Evolutionary conservation across 2,113 vertebrate species (phyloP).

Genomic region (Eira barbara): DNA sequence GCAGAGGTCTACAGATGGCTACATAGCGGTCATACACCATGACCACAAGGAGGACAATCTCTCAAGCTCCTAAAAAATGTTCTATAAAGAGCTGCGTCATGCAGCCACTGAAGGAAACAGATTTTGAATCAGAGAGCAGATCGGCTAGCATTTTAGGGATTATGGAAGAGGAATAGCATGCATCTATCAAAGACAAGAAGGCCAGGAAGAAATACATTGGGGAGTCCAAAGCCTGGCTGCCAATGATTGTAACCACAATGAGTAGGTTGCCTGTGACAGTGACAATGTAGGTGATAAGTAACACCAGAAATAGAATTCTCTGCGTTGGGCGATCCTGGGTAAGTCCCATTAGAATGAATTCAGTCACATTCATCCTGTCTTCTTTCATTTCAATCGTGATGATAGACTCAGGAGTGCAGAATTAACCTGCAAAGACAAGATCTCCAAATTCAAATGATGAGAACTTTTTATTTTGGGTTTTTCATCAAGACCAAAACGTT

Average conservation of each 20-base stretch:
- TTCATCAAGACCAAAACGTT: not conserved
- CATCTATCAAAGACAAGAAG: conserved; percentile 43
- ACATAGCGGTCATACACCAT: conserved; percentile 57
- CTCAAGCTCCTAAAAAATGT: conserved; percentile 2
- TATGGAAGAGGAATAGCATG: conserved; percentile 22
- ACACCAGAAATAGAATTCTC: not conserved
- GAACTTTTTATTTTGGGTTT: not conserved
- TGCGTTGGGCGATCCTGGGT: not conserved
- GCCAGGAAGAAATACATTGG: conserved; percentile 24
- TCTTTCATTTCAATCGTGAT: not conserved
- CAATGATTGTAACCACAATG: not conserved
- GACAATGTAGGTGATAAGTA: conserved; percentile 38
- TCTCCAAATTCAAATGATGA: not conserved
- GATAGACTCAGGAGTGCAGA: not conserved
- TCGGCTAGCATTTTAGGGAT: conserved; percentile 43
- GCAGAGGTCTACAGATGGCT: conserved; percentile 59
- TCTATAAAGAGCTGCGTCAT: conserved; percentile 6
- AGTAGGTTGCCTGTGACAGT: conserved; percentile 47
- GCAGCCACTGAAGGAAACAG: conserved; percentile 9
- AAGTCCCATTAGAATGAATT: conserved; percentile 32
- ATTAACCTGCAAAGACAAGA: not conserved
- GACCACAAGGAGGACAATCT: conserved; percentile 50
- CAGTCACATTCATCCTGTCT: conserved; percentile 19
- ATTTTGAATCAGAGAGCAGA: not conserved
- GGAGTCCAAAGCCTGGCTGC: not conserved